Evolutionary conservation across 2,888 invertebrate species (phyloP).

Genomic region (Eretmocerus hayati): DNA sequence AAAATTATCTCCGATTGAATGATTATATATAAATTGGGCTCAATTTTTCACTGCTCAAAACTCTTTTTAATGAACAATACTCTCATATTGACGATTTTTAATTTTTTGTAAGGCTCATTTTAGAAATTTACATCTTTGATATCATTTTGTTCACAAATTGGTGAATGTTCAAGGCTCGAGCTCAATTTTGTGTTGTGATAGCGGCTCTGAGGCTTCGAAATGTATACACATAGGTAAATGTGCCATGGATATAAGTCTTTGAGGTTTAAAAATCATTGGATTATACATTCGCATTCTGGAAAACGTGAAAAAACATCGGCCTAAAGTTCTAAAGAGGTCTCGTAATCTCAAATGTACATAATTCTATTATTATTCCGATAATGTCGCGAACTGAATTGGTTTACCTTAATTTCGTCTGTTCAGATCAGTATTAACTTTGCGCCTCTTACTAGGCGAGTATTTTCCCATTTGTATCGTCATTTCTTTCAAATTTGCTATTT

Average conservation of each 20-base stretch:
- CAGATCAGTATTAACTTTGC: constrained; percentile 19
- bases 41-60: not conserved
- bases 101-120: too few relatives aligned
- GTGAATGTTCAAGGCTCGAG: constrained; percentile 16
- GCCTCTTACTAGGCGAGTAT: constrained; percentile 17
- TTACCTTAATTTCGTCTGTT: constrained; percentile 9
- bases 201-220: constrained; percentile 21
- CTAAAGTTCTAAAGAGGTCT: not conserved
- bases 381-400: constrained; percentile 17
- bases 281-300: constrained; percentile 12
- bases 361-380: constrained; percentile 10
- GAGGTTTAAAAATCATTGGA: constrained; percentile 17
- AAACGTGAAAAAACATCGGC: constrained; percentile 8
- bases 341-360: constrained; percentile 9
- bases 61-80: too few relatives aligned
- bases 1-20: constrained; percentile 13
- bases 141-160: constrained; percentile 18
- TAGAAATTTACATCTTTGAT: too few relatives aligned
- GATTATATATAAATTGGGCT: not conserved
- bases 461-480: constrained; percentile 12
- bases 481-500: constrained; percentile 19
- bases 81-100: too few relatives aligned
- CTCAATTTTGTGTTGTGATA: constrained; percentile 23
- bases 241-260: constrained; percentile 27
- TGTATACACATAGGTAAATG: constrained; percentile 22